Conservation (phyloP, 2,797 vertebrate genomes). For the Anniella stebbinsi region DNA sequence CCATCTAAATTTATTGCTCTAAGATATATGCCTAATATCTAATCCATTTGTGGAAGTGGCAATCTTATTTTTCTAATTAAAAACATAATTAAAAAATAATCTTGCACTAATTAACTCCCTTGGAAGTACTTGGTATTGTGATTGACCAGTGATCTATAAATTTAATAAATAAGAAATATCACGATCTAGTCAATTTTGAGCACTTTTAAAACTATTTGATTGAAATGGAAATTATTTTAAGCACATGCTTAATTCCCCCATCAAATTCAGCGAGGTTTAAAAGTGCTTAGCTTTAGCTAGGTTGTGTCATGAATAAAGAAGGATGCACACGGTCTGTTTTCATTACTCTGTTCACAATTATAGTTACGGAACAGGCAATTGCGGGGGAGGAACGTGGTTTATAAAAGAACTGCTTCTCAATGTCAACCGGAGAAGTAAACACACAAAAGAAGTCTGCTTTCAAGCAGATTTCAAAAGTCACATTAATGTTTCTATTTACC, state of each 20-base stretch:
- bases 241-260: neutral
- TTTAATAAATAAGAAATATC: neutral
- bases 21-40: constrained; percentile 71
- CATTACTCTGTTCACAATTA: constrained; percentile 2
- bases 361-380: constrained; percentile 41
- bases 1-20: constrained; percentile 71
- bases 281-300: neutral
- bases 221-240: neutral
- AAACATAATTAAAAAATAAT: constrained; percentile 53
- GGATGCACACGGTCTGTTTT: constrained; percentile 31
- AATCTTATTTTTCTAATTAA: constrained; percentile 74
- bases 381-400: neutral
- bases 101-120: constrained; percentile 76
- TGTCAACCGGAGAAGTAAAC: constrained; percentile 12
- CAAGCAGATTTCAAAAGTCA: constrained; percentile 13
- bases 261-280: neutral
- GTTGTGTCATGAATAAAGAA: neutral
- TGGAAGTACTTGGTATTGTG: constrained; percentile 60
- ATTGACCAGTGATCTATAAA: neutral
- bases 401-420: constrained; percentile 30
- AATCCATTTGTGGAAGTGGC: constrained; percentile 61
- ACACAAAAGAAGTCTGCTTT: constrained; percentile 38
- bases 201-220: neutral
- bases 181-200: neutral
- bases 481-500: constrained; percentile 47